These are phyloP conservation scores for Chlamydotis undulata DNA, from an alignment of 2,113 vertebrate species.

Conservation along the genomic window DNA sequence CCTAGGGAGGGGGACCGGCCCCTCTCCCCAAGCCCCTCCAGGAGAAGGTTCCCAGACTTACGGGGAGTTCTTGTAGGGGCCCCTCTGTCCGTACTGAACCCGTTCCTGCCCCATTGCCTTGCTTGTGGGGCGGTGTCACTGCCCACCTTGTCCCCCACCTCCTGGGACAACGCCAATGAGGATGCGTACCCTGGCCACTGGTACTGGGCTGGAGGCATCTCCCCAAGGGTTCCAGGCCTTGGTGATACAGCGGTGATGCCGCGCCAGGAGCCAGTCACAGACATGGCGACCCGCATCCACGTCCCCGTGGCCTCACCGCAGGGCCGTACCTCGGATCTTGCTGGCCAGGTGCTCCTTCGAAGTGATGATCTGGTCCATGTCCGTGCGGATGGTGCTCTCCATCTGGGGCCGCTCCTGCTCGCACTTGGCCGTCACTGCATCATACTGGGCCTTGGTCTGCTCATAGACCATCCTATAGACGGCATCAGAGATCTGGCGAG, in stretches of 20 bases:
- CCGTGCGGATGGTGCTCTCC: slow-evolving; percentile 87
- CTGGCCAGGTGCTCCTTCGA: slow-evolving; percentile 93
- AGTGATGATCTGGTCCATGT: slow-evolving; percentile 97
- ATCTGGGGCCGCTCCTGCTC: slow-evolving; percentile 78
- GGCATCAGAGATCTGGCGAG: slow-evolving; percentile 85
- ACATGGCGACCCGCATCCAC: background rate
- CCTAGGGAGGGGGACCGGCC: background rate
- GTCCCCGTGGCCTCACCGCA: fast-evolving
- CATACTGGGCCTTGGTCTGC: slow-evolving; percentile 79
- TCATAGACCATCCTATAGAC: slow-evolving; percentile 87
- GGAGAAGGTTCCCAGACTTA: background rate
- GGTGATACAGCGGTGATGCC: background rate
- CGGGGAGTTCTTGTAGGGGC: background rate
- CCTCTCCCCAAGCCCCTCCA: background rate
- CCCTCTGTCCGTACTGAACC: background rate
- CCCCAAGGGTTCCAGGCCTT: background rate
- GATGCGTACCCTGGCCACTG: background rate
- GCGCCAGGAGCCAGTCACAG: fast-evolving
- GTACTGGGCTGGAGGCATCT: background rate
- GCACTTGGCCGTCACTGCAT: slow-evolving; percentile 72
- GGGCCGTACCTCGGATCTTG: slow-evolving; percentile 87
- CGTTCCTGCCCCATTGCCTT: background rate
- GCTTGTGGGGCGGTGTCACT: too few relatives aligned
- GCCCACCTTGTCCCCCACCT: background rate
- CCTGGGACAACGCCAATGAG: background rate